Conservation (phyloP, 2,113 vertebrate species). For the Callithrix jacchus region DNA sequence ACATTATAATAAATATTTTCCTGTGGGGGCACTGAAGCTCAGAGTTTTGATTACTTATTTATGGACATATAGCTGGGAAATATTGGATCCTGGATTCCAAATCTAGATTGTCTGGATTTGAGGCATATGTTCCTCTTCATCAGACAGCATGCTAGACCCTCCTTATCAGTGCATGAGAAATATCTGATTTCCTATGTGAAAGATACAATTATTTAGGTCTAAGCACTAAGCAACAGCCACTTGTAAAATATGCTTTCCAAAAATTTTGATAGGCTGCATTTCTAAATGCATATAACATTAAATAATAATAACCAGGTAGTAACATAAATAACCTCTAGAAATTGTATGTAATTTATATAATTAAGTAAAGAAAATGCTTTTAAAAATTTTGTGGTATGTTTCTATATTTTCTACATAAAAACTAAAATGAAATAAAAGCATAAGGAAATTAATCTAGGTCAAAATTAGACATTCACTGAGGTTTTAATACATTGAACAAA, state of each 20-base stretch:
- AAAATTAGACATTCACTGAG: not conserved
- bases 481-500: not conserved
- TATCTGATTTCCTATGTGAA: not conserved
- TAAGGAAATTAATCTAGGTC: not conserved
- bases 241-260: not conserved
- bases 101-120: not conserved
- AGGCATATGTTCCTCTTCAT: not conserved
- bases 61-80: not conserved
- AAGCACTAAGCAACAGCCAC: not conserved
- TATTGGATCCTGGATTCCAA: not conserved
- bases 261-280: not conserved
- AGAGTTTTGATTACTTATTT: not conserved
- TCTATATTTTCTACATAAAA: not conserved
- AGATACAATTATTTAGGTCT: not conserved
- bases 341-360: not conserved
- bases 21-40: not conserved
- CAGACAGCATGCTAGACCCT: not conserved
- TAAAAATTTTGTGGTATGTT: not conserved
- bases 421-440: not conserved
- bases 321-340: not conserved
- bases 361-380: not conserved
- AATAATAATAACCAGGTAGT: not conserved
- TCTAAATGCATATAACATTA: not conserved
- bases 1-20: not conserved
- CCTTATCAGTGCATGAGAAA: not conserved